Evolutionary conservation across 2,113 vertebrate genomes (phyloP), one percentile per base, ranked within the genome.

Genomic region (Catharus minimus): DNA sequence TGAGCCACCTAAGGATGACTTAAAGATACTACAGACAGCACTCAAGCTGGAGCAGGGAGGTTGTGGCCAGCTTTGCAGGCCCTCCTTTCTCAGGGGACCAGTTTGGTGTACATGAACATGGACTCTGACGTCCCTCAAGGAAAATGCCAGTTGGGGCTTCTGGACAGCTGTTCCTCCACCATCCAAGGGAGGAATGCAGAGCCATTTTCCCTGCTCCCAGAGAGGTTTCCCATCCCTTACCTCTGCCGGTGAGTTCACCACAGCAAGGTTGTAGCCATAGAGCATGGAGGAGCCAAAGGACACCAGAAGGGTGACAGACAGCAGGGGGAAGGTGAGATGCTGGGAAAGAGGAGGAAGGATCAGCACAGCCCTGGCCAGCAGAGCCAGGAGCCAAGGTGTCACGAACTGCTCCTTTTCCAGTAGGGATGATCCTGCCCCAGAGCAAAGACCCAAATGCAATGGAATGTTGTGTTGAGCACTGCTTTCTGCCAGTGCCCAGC

Each of bases 241-340:
- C 97, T 84, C 88, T 3, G 98, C 96, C 0, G 98, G 98, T 1
- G 98, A 98, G 96, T 99, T 99, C 93, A 99, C 98, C 33, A 99
- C 98, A 0, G 98, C 98, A 91, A 99, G 91, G 82, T 99, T 99
- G 97, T 98, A 99, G 80, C 98, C 98, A 44, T 98, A 99, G 47
- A 98, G 97, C 98, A 98, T 98, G 61, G 98, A 99, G 86, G 98
- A 98, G 75, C 98, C 98, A 19, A 99, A 98, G 11, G 98, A 99
- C 28, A 98, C 93, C 94, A 99, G 97, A 44, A 99, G 88, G 13
- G 98, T 97, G 72, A 98, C 98, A 1, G 97, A 97, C 82, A 99
- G 90, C 92, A 99, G 95, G 10, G 98, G 88, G 41, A 95, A 96
- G 7, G 98, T 98, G 58, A 99, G 97, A 73, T 88, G 96, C 98